Evolutionary conservation across 37 sponge, comb jelly and placozoan genomes (phyloP).

Genomic region (Theonella swinhoei): DNA sequence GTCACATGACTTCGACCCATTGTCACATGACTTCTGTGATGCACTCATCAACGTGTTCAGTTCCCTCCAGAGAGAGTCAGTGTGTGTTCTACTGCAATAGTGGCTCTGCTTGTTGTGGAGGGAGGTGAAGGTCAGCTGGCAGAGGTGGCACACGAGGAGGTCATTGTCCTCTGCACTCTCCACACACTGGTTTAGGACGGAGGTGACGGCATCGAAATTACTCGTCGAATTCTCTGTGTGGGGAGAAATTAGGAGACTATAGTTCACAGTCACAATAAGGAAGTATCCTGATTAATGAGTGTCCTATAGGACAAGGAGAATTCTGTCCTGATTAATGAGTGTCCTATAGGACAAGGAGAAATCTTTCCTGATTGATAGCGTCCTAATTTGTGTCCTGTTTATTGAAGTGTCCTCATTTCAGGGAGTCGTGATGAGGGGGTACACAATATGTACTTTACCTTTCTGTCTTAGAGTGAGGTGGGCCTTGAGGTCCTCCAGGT

Average conservation of each 20-base stretch:
- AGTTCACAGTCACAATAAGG: too few species aligned
- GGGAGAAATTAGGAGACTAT: not conserved
- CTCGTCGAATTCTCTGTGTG: not conserved
- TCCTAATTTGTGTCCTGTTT: too few species aligned
- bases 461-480: constrained; percentile 10
- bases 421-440: not conserved
- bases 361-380: too few species aligned
- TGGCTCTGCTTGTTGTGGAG: constrained; percentile 44
- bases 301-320: not conserved
- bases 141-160: constrained; percentile 27
- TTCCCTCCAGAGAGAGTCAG: constrained; percentile 14
- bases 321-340: too few species aligned
- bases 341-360: not conserved
- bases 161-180: constrained; percentile 10
- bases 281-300: too few species aligned
- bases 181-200: constrained; percentile 1
- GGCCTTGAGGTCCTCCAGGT: constrained; percentile 26
- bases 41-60: constrained; percentile 6
- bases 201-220: constrained; percentile 9
- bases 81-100: constrained; percentile 28
- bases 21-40: too few species aligned
- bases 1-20: too few species aligned
- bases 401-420: not conserved
- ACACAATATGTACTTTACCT: not conserved
- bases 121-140: constrained; percentile 32